phyloP scores from a whole-genome alignment of 1,140 invertebrate genomes.

The Hycleus cichorii region DNA sequence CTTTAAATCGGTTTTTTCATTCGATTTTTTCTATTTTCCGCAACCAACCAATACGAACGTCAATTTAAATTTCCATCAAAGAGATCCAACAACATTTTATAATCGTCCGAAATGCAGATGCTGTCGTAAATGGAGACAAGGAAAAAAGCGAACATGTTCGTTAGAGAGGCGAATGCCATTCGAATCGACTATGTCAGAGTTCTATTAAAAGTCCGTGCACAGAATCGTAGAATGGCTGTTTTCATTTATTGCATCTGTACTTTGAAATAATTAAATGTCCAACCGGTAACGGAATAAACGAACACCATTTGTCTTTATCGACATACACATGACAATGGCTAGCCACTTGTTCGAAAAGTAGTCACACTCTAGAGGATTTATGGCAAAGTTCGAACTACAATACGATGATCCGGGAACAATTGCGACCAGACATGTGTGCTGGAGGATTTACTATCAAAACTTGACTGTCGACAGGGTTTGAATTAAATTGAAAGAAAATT shows the following conservation, averaged over 20 bases:
- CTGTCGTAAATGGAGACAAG: neutral
- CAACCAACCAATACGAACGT: too few species aligned
- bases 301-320: constrained; percentile 10
- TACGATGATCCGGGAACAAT: neutral
- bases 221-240: constrained; percentile 2
- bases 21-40: too few species aligned
- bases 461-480: too few species aligned
- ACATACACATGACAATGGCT: constrained; percentile 7
- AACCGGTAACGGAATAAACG: constrained; percentile 5
- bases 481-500: too few species aligned
- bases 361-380: constrained; percentile 2
- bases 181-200: neutral
- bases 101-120: neutral
- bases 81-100: too few species aligned
- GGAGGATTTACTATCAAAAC: too few species aligned
- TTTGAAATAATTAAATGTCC: constrained; percentile 13
- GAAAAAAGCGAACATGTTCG: neutral
- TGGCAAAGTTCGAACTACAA: neutral
- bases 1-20: too few species aligned
- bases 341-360: neutral
- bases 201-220: constrained; percentile 8
- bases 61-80: too few species aligned
- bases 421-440: too few species aligned
- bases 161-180: neutral
- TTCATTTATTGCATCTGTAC: constrained; percentile 13